Base-by-base conservation (phyloP, 2,888 invertebrate species). In the Callimorpha dominula region DNA sequence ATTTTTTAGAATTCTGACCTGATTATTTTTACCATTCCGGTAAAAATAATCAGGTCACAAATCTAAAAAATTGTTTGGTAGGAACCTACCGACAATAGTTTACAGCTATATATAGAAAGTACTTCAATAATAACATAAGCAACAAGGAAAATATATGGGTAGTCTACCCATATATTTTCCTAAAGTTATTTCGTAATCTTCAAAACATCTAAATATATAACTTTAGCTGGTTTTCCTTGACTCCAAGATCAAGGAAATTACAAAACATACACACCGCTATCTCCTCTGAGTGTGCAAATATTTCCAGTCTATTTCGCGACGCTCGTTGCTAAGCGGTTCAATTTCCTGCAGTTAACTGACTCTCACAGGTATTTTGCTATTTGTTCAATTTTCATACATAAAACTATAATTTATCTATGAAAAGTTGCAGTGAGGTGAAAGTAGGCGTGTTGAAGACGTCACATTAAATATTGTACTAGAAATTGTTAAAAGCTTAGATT, bases 291-390 rank as follows among this genome's bases (percentile, higher is more conserved):
- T 64, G n/a, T 68, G 79, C 74, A 81, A 82, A 81, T 81, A 78
- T 68, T 78, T 77, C 79, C 78, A 78, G 66, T 77, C 78, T 79
- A 81, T 82, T 83, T 81, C 77, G 77, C 78, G 74, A 72, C 76
- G 75, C 75, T 82, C 78, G 66, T 17, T 40, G 72, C 76, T 83
- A 81, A 83, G 78, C 81, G 81, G 77, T 78, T 65, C 82, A 83
- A 83, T 83, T 83, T 83, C 83, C 83, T 81, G 79, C 70, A 72
- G 74, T 75, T 78, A 83, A 83, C 78, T 82, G 72, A 78, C 75
- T 76, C 68, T 46, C 71, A 50, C 74, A 78, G 74, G 79, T 73
- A 73, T 49, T 60, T 73, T 65, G 60, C 72, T 68, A 68, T 68
- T 64, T 68, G 31, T 54, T 64, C 46, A 20, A 46, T 40, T 12